Evolutionary conservation across 2,797 vertebrate genomes (phyloP), one percentile per base, ranked within the genome.

Genomic region (Graptemys geographica): DNA sequence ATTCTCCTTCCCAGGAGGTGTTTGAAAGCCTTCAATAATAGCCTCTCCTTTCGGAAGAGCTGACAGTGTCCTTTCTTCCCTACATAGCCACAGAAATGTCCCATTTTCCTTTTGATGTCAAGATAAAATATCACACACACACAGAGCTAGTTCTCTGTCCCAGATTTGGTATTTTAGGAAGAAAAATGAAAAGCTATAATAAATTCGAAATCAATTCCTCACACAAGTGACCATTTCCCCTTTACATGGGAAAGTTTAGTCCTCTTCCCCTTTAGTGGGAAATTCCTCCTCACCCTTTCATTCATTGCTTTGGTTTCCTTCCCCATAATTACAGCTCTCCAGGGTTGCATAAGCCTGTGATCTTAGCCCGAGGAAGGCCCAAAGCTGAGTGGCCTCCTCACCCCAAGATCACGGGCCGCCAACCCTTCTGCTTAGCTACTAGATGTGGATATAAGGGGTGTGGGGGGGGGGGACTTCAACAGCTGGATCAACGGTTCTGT

Each of bases 21-120:
- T 55, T 74, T 91, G 88, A 86, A 91, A 84, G 80, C 81, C 92
- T 92, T 86, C 88, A 94, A 76, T 90, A 90, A 95, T 49, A 90
- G 44, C 78, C 82, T 78, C 53, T 52, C 31, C 62, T 84, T 78
- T 86, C 57, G 78, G 84, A 21, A 91, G 85, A 96, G 83, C 82
- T 18, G 1, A 53, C 82, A 57, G 23, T 81, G 91, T 90, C 89
- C 95, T 85, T 72, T 90, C 89, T 74, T 76, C 82, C 82, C 72
- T 76, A 89, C 16, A 7, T 80, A 31, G 8, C 56, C 90, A 69
- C 31, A 74, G 83, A 78, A 81, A 59, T 0, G 1, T 74, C 90
- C 89, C 92, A 44, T 9, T 11, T 47, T 74, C 19, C 65, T 92
- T 96, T 72, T 95, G 91, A 87, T 90, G 78, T 82, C 90, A 94